These are phyloP conservation scores for Andricus quercusramuli DNA, from an alignment of 2,888 invertebrate species.

Conservation along the genomic window DNA sequence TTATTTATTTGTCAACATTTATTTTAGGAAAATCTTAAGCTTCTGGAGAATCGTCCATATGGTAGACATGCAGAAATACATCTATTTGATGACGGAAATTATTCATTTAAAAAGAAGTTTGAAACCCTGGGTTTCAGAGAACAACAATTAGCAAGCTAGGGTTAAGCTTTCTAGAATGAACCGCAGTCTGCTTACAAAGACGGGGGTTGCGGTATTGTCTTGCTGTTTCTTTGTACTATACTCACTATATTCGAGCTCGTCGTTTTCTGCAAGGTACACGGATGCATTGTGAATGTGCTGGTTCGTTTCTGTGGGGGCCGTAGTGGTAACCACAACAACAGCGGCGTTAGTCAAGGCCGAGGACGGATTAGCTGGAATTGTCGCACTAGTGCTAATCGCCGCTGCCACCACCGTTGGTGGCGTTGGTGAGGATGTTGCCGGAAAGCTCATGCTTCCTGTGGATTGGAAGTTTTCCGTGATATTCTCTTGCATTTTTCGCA, in stretches of 20 bases:
- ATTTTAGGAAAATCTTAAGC: no score
- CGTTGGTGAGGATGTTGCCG: slow-evolving; percentile 62
- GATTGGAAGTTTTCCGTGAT: slow-evolving; percentile 56
- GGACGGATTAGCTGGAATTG: slow-evolving; percentile 73
- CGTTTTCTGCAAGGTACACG: slow-evolving; percentile 71
- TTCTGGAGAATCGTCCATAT: no score
- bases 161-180: slow-evolving; percentile 11
- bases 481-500: slow-evolving; percentile 59
- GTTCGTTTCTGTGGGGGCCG: slow-evolving; percentile 69
- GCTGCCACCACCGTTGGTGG: slow-evolving; percentile 65
- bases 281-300: slow-evolving; percentile 73
- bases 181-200: background rate
- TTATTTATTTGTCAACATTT: no score
- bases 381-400: slow-evolving; percentile 70
- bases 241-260: slow-evolving; percentile 76
- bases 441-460: slow-evolving; percentile 59
- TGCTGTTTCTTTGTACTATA: slow-evolving; percentile 51
- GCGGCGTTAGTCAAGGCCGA: slow-evolving; percentile 66
- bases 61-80: no score
- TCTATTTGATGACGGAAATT: background rate
- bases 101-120: background rate
- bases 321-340: slow-evolving; percentile 63
- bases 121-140: background rate
- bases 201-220: background rate
- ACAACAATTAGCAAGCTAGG: background rate